These are phyloP conservation scores for Boloria euphrosyne DNA, from an alignment of 2,888 invertebrate genomes.

Conservation along the genomic window DNA sequence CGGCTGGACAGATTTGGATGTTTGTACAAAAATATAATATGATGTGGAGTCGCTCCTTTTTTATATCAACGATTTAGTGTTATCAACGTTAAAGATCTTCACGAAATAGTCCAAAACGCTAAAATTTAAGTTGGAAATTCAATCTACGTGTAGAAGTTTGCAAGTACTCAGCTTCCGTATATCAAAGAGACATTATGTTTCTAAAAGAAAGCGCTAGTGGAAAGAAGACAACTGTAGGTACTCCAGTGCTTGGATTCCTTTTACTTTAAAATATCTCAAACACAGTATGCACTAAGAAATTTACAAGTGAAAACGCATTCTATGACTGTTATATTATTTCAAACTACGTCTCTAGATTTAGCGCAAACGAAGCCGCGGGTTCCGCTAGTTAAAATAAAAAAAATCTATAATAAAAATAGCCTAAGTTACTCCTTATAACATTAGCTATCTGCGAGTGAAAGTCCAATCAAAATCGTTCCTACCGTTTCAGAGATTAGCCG, in stretches of 20 bases:
- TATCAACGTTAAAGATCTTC: neutral
- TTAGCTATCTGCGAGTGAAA: no score
- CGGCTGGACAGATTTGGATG: no score
- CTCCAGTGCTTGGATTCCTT: constrained; percentile 16
- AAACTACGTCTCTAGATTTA: no score
- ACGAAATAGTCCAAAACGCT: neutral
- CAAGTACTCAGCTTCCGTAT: constrained; percentile 18
- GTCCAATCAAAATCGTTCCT: no score
- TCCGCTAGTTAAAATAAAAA: no score
- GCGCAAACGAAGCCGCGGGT: no score
- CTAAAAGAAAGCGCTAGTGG: constrained; percentile 25
- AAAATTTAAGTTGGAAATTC: neutral
- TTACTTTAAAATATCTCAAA: constrained; percentile 17
- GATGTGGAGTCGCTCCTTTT: no score
- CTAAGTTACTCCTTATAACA: no score
- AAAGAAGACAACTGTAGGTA: constrained; percentile 18
- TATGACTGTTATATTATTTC: neutral
- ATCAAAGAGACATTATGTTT: constrained; percentile 31
- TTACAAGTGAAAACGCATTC: constrained; percentile 3
- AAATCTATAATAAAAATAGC: no score
- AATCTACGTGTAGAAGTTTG: constrained; percentile 8
- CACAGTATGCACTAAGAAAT: constrained; percentile 2
- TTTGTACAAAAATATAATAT: no score
- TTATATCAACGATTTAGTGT: no score
- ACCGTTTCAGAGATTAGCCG: no score